phyloP scores from a whole-genome alignment of 2,888 invertebrate genomes.

The Metacarcinus magister region DNA sequence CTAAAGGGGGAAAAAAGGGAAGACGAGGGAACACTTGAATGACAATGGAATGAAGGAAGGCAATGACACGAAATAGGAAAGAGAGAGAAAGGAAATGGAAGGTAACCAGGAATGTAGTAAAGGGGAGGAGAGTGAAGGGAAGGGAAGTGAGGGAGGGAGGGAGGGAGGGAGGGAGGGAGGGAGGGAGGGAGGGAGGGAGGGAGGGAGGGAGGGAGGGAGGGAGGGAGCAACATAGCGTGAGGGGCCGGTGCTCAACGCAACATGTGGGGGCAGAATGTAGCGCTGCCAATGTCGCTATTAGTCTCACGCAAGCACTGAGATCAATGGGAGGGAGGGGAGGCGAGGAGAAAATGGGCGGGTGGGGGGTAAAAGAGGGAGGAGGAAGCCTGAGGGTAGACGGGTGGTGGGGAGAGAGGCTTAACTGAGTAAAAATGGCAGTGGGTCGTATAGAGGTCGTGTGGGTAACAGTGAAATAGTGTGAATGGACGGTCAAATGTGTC shows the following conservation, averaged over 20 bases:
- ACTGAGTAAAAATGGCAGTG: slow-evolving; percentile 11
- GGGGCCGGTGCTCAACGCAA: neutral
- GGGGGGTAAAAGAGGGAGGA: neutral
- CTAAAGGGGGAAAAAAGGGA: no score
- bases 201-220: neutral
- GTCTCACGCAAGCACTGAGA: neutral
- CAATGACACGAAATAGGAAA: no score
- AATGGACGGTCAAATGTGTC: neutral
- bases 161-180: neutral
- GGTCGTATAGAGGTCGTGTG: neutral
- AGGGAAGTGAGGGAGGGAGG: neutral
- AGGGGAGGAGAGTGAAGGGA: neutral
- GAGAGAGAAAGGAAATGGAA: no score
- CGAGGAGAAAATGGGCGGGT: neutral
- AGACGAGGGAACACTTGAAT: no score
- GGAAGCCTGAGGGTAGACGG: neutral
- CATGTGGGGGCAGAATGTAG: slow-evolving; percentile 11
- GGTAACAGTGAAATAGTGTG: neutral
- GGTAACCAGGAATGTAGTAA: no score
- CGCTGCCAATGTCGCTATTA: neutral
- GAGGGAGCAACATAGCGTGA: neutral
- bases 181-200: neutral
- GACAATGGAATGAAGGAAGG: no score
- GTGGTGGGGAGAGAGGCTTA: neutral
- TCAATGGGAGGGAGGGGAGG: neutral